A percentile compares a stretch with the other conserved stretches of the same genome.
Evolutionary conservation across 2,888 invertebrate genomes (phyloP).

Genomic region (Temnothorax unifasciatus): DNA sequence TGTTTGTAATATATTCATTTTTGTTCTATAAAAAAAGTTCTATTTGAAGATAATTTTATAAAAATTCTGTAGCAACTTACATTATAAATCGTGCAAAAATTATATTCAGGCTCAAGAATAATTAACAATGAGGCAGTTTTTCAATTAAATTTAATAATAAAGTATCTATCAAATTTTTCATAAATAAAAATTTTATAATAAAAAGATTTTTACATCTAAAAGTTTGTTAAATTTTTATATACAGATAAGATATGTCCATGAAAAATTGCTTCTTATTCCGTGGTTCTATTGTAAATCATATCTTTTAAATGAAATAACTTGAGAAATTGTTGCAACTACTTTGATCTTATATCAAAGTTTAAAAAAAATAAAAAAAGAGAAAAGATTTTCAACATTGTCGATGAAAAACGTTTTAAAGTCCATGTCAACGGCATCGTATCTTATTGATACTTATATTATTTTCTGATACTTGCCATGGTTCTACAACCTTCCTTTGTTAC

Average conservation of each 20-base stretch:
- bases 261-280: slow-evolving; percentile 4
- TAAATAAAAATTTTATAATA: neutral
- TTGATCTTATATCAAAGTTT: neutral
- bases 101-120: slow-evolving; percentile 7
- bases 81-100: neutral
- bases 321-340: neutral
- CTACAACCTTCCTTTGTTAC: neutral
- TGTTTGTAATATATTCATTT: neutral
- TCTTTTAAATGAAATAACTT: neutral
- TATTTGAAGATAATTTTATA: neutral
- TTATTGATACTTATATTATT: slow-evolving; percentile 5
- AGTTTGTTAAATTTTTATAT: neutral
- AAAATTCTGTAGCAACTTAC: neutral
- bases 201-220: neutral
- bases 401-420: neutral
- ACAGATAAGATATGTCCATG: neutral
- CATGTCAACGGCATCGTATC: neutral
- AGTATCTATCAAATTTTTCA: neutral
- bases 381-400: slow-evolving; percentile 1
- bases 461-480: neutral
- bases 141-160: neutral
- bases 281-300: neutral
- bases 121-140: neutral
- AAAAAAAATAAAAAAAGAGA: neutral
- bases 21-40: neutral